phyloP scores from a whole-genome alignment of 2,113 vertebrate species.

The Pelmatolapia mariae region DNA sequence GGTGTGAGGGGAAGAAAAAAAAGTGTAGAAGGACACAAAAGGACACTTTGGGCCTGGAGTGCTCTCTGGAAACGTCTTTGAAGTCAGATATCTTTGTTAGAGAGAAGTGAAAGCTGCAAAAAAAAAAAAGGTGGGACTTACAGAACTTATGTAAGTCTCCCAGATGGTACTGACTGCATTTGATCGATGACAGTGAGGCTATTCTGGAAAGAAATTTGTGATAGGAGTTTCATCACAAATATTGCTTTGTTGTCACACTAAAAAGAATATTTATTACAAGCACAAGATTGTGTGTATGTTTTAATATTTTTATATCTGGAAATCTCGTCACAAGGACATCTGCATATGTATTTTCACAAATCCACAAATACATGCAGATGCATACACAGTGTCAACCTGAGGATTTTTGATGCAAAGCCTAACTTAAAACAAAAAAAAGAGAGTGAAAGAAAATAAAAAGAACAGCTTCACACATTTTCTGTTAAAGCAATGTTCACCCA shows the following conservation, averaged over 20 bases:
- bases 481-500: neutral
- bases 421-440: neutral
- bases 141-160: slow-evolving; percentile 20
- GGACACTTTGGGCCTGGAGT: slow-evolving; percentile 17
- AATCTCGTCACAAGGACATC: neutral
- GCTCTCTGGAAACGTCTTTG: slow-evolving; percentile 15
- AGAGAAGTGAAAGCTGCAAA: neutral
- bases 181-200: neutral
- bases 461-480: neutral
- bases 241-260: neutral
- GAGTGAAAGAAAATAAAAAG: neutral
- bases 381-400: neutral
- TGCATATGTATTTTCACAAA: neutral
- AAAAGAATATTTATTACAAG: neutral
- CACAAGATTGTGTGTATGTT: neutral
- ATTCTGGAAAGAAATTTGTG: neutral
- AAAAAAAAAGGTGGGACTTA: neutral
- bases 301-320: neutral
- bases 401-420: neutral
- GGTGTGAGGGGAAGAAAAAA: neutral
- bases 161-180: slow-evolving; percentile 17
- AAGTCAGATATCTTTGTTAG: slow-evolving; percentile 16
- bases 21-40: slow-evolving; percentile 27
- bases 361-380: neutral
- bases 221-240: neutral